Conservation (phyloP, 2,113 vertebrate genomes). For the Antennarius striatus region DNA sequence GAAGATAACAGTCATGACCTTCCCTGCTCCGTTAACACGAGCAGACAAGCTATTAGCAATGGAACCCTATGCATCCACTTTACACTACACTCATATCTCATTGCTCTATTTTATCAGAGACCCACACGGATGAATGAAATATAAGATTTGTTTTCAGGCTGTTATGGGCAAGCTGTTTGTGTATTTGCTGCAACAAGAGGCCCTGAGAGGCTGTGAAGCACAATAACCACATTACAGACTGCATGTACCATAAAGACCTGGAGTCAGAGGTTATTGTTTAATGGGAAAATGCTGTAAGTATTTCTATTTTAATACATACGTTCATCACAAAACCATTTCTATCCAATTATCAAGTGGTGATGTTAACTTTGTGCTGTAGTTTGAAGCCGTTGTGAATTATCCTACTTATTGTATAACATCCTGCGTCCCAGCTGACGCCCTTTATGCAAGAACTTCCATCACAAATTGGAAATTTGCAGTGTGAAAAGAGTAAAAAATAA, state of each 20-base stretch:
- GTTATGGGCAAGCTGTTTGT: constrained; percentile 37
- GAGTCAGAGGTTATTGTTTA: constrained; percentile 25
- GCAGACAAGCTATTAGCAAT: constrained; percentile 38
- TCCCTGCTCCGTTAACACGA: constrained; percentile 54
- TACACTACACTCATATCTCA: constrained; percentile 48
- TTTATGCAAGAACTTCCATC: constrained; percentile 27
- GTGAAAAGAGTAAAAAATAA: constrained; percentile 41
- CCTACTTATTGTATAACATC: constrained; percentile 51
- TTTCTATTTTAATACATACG: constrained; percentile 16
- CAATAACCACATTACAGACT: constrained; percentile 19
- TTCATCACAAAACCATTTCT: constrained; percentile 25
- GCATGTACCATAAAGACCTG: background rate
- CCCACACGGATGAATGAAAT: constrained; percentile 40
- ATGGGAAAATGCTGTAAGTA: background rate
- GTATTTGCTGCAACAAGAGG: constrained; percentile 25
- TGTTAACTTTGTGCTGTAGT: constrained; percentile 3
- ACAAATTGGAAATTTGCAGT: constrained; percentile 53
- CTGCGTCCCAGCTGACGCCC: constrained; percentile 7
- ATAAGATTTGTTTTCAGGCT: constrained; percentile 46
- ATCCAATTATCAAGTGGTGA: background rate
- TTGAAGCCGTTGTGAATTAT: constrained; percentile 40
- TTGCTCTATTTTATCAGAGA: constrained; percentile 55
- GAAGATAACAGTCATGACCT: constrained; percentile 65
- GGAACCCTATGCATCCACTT: constrained; percentile 57
- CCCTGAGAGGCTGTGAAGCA: constrained; percentile 10